Evolutionary conservation across 2,113 vertebrate genomes (phyloP).

Genomic region (Sturnus vulgaris): DNA sequence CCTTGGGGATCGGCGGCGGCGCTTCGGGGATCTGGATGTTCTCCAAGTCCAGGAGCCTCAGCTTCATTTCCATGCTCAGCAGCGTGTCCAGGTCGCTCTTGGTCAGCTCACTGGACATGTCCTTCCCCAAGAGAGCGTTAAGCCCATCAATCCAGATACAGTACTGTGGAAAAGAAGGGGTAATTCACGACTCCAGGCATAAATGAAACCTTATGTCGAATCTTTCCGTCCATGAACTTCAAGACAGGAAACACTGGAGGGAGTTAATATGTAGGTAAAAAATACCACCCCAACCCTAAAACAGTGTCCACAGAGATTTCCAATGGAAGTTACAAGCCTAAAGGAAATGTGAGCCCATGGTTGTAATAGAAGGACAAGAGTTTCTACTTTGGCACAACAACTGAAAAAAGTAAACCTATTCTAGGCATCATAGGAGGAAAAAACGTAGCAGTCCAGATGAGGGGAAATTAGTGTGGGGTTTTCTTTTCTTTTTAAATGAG

Average conservation of each 20-base stretch:
- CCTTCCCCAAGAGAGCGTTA: constrained; percentile 90
- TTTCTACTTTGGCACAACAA: background rate
- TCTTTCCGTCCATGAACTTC: background rate
- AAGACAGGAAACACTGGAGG: background rate
- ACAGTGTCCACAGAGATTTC: background rate
- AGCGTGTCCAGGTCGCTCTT: constrained; percentile 95
- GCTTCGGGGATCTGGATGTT: constrained; percentile 95
- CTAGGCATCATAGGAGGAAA: background rate
- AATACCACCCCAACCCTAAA: background rate
- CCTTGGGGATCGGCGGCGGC: constrained; percentile 91
- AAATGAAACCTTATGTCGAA: background rate
- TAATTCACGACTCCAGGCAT: background rate
- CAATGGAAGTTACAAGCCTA: background rate
- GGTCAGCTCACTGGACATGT: constrained; percentile 96
- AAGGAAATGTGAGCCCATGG: background rate
- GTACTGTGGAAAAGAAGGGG: constrained; percentile 75
- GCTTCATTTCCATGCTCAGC: constrained; percentile 99
- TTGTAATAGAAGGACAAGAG: background rate
- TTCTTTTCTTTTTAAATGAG: background rate
- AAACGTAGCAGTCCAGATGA: background rate
- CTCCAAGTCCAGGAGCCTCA: constrained; percentile 94
- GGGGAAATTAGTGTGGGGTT: background rate
- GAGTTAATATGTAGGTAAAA: background rate
- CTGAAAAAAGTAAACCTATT: background rate
- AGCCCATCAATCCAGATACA: constrained; percentile 97